phyloP scores from a whole-genome alignment of 1,140 invertebrate genomes.

The Hylaeus anthracinus region DNA sequence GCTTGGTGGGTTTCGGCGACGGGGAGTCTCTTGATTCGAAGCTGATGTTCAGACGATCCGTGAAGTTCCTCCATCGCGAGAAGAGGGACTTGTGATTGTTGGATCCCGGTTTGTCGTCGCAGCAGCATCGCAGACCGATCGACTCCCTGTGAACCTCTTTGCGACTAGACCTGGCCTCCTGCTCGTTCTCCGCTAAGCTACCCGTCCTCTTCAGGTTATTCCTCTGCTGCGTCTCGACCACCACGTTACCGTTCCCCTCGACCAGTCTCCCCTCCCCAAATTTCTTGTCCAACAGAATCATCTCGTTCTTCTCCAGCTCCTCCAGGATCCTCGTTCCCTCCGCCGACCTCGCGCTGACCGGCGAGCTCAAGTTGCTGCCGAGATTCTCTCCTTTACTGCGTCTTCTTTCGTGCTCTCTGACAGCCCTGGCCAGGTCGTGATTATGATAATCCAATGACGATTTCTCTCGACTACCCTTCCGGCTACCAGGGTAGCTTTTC shows the following conservation, averaged over 20 bases:
- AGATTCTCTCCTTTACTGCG: slow-evolving; percentile 72
- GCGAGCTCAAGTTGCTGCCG: slow-evolving; percentile 74
- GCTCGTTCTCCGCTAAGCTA: slow-evolving; percentile 42
- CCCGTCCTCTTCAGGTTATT: slow-evolving; percentile 58
- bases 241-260: slow-evolving; percentile 67
- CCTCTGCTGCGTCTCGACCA: slow-evolving; percentile 40
- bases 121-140: slow-evolving; percentile 65
- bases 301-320: slow-evolving; percentile 71
- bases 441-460: slow-evolving; percentile 77
- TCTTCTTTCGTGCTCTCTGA: slow-evolving; percentile 73
- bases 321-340: slow-evolving; percentile 73
- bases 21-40: slow-evolving; percentile 75
- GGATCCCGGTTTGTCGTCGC: slow-evolving; percentile 69
- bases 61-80: slow-evolving; percentile 74
- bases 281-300: slow-evolving; percentile 38
- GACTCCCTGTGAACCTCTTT: slow-evolving; percentile 52
- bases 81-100: slow-evolving; percentile 76
- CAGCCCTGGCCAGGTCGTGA: slow-evolving; percentile 74
- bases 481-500: slow-evolving; percentile 83
- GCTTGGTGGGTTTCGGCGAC: slow-evolving; percentile 64
- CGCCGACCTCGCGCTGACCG: slow-evolving; percentile 71
- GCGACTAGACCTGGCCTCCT: slow-evolving; percentile 51
- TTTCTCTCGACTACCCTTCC: slow-evolving; percentile 83
- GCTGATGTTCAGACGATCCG: slow-evolving; percentile 75
- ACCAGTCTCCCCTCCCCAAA: slow-evolving; percentile 29